Evolutionary conservation across 2,888 invertebrate genomes (phyloP).

Genomic region (Caenorhabditis sulstoni): DNA sequence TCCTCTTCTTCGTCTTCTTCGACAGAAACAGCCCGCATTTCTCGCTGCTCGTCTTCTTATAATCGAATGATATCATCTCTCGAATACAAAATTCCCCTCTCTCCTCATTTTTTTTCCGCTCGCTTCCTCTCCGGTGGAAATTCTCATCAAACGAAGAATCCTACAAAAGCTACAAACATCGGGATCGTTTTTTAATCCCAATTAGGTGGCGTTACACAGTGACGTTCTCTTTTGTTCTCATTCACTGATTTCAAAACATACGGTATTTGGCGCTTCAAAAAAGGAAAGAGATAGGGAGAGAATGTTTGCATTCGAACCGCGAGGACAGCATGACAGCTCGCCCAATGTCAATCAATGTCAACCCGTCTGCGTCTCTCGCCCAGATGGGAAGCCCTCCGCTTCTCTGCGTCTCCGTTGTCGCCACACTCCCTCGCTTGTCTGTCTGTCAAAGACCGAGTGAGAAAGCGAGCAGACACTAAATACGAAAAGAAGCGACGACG

Average conservation of each 20-base stretch:
- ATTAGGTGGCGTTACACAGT: background rate
- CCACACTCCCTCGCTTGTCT: conserved; percentile 18
- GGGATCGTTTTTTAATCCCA: background rate
- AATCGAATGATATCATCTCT: conserved; percentile 46
- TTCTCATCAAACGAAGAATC: too few species aligned
- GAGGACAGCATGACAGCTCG: conserved; percentile 54
- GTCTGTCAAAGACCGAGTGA: conserved; percentile 22
- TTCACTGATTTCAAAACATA: conserved; percentile 18
- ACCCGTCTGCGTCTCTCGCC: conserved; percentile 32
- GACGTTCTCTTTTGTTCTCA: background rate
- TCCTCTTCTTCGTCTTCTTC: background rate
- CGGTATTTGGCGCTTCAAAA: conserved; percentile 21
- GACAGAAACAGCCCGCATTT: background rate
- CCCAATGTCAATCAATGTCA: conserved; percentile 64
- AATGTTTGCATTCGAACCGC: conserved; percentile 38
- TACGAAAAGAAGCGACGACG: conserved; percentile 28
- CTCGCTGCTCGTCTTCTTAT: background rate
- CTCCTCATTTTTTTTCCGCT: background rate
- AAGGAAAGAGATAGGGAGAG: conserved; percentile 26
- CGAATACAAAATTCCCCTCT: background rate
- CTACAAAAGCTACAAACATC: too few species aligned
- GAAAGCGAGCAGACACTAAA: conserved; percentile 31
- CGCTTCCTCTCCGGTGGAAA: background rate
- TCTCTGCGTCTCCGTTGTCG: conserved; percentile 30
- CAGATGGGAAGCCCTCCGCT: conserved; percentile 18